phyloP scores from a whole-genome alignment of 2,888 invertebrate species.

The Chaetogeoica ovagalla region DNA sequence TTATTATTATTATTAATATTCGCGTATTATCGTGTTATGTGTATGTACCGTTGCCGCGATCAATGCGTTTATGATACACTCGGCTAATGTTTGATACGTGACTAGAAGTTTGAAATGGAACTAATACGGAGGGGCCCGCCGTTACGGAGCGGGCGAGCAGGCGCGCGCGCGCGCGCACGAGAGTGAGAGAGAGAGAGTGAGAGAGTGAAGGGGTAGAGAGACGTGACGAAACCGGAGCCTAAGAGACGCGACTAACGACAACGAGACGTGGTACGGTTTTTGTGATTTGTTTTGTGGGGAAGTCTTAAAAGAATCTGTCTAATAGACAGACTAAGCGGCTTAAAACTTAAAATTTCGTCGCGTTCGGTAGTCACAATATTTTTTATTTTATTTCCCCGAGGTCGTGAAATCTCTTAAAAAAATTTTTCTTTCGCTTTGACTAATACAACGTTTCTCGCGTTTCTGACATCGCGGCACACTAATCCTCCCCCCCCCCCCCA shows the following conservation, averaged over 20 bases:
- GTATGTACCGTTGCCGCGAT: not conserved
- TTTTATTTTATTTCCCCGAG: no score
- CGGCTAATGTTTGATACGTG: conserved; percentile 39
- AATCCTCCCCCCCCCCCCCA: no score
- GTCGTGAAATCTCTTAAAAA: no score
- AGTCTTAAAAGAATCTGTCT: conserved; percentile 1
- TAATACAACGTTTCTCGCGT: no score
- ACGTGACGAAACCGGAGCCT: conserved; percentile 37
- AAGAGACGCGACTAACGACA: conserved; percentile 13
- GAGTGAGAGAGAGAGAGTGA: not conserved
- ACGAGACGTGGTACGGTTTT: not conserved
- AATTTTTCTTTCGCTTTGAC: no score
- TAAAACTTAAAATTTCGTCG: not conserved
- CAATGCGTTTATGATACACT: conserved; percentile 20
- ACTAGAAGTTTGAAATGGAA: conserved; percentile 39
- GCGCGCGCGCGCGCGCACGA: no score
- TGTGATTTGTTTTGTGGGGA: not conserved
- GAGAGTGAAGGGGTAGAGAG: no score
- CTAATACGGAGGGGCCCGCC: conserved; percentile 21
- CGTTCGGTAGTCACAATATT: no score
- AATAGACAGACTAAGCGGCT: conserved; percentile 1
- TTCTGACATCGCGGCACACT: no score
- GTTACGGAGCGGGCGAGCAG: no score
- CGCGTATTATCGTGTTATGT: conserved; percentile 6
- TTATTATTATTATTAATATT: not conserved